A percentile compares a stretch with the other conserved stretches of the same genome.
Conservation (phyloP, 2,888 invertebrate species). For the Parelbella ahira region DNA sequence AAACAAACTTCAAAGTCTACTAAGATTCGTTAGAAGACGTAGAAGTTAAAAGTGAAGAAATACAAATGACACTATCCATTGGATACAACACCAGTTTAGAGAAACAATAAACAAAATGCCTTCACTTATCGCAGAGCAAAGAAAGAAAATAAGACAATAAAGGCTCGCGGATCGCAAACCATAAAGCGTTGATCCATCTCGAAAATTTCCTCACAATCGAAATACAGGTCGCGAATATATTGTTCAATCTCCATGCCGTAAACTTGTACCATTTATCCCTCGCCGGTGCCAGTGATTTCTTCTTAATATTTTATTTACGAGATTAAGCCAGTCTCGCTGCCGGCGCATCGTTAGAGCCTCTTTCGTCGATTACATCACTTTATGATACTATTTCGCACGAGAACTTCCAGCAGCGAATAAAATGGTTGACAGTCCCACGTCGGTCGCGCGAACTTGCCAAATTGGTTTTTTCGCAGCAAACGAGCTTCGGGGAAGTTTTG, state of each 20-base stretch:
- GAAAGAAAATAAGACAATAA: no score
- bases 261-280: slow-evolving; percentile 42
- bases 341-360: slow-evolving; percentile 55
- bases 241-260: slow-evolving; percentile 53
- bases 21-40: no score
- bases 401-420: slow-evolving; percentile 46
- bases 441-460: slow-evolving; percentile 36
- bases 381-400: slow-evolving; percentile 56
- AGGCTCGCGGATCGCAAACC: background rate
- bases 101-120: no score
- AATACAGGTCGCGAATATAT: slow-evolving; percentile 36
- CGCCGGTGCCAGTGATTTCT: slow-evolving; percentile 62
- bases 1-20: no score
- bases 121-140: no score
- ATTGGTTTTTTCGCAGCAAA: slow-evolving; percentile 41
- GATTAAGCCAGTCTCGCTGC: slow-evolving; percentile 53
- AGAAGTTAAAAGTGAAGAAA: no score
- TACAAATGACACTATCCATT: no score
- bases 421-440: slow-evolving; percentile 49
- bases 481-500: slow-evolving; percentile 38
- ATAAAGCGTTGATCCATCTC: slow-evolving; percentile 4
- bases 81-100: no score
- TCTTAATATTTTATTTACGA: slow-evolving; percentile 74
- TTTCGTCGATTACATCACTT: slow-evolving; percentile 61
- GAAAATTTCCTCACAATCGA: slow-evolving; percentile 28